Base-by-base conservation (phyloP, 2,797 vertebrate species). In the Salmo trutta region DNA sequence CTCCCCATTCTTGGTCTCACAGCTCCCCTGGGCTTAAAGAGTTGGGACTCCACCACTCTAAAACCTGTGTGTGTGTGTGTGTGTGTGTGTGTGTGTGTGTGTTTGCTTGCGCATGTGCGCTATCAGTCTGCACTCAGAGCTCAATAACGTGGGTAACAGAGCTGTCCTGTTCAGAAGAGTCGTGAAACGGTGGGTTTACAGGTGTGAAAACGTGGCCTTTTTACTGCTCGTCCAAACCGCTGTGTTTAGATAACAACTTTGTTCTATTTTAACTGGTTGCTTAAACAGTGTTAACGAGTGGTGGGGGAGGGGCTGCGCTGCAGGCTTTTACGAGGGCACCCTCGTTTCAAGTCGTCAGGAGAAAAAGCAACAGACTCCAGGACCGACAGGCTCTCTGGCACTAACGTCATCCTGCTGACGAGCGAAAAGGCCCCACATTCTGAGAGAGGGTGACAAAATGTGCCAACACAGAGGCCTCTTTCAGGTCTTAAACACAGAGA, bases 361-460 rank as follows among this genome's bases (percentile, higher is more conserved):
- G 59, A 73, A 15, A 73, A 33, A 73, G 72, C 72, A 19, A 73
- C 24, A 10, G 54, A 59, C 72, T 73, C 72, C 47, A 68, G n/a
- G 70, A 33, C 52, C 59, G 47, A 56, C 41, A 75, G 12, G 64
- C 31, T 3, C 47, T 53, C 27, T 27, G 27, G 68, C 12, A 17
- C 64, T 83, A 36, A 74, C 19, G 14, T 80, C 73, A 79, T 16
- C n/a, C 19, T 12, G 17, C 51, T 14, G 52, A 77, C 41, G 65
- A 54, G 59, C 68, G 59, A 54, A 62, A 66, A 81, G 62, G 81
- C 78, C 69, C 75, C 72, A 77, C 77, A 85, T 84, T 85, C 81
- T 77, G 53, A 78, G 78, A 73, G 21, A 73, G 51, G 41, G 77
- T 81, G 81, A 74, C 79, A 84, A 72, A 75, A 69, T 73, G 52